Percentiles rank a stretch among this genome's conserved stretches.
These are phyloP conservation scores for Odontomachus brunneus DNA, from an alignment of 1,140 invertebrate species.

Conservation along the genomic window DNA sequence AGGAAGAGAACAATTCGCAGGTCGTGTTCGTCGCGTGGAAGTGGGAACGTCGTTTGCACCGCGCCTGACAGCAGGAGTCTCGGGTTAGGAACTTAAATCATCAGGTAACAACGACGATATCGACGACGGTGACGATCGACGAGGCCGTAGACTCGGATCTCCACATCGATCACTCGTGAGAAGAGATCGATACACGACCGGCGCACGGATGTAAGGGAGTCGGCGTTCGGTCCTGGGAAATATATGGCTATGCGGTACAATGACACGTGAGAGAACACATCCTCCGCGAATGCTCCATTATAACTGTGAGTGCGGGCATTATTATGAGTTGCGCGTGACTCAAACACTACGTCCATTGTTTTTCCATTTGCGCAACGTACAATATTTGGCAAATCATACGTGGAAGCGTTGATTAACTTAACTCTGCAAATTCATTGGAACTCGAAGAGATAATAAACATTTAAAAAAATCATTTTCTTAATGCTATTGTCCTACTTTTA, in stretches of 20 bases:
- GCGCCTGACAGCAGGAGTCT: constrained; percentile 79
- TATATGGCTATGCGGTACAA: constrained; percentile 55
- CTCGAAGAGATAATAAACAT: too few species aligned
- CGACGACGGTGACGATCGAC: constrained; percentile 74
- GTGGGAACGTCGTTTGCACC: constrained; percentile 75
- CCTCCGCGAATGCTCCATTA: constrained; percentile 36
- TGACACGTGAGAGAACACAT: constrained; percentile 64
- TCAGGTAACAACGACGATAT: constrained; percentile 75
- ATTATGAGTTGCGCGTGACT: constrained; percentile 4
- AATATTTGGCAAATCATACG: too few species aligned
- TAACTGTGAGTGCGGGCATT: not conserved
- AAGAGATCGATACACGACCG: constrained; percentile 72
- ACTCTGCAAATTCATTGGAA: too few species aligned
- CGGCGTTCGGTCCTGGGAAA: constrained; percentile 61
- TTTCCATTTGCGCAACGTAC: not conserved
- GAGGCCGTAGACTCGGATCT: constrained; percentile 65
- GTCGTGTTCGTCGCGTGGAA: constrained; percentile 59
- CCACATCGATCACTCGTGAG: constrained; percentile 73
- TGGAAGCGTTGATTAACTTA: too few species aligned
- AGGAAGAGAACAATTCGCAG: constrained; percentile 32
- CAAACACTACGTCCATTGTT: not conserved
- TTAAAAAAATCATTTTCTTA: too few species aligned
- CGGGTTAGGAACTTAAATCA: constrained; percentile 77
- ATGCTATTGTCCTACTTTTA: too few species aligned
- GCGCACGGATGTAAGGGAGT: constrained; percentile 55